These are phyloP conservation scores for Austrofundulus limnaeus DNA, from an alignment of 2,113 vertebrate genomes.

Conservation along the genomic window DNA sequence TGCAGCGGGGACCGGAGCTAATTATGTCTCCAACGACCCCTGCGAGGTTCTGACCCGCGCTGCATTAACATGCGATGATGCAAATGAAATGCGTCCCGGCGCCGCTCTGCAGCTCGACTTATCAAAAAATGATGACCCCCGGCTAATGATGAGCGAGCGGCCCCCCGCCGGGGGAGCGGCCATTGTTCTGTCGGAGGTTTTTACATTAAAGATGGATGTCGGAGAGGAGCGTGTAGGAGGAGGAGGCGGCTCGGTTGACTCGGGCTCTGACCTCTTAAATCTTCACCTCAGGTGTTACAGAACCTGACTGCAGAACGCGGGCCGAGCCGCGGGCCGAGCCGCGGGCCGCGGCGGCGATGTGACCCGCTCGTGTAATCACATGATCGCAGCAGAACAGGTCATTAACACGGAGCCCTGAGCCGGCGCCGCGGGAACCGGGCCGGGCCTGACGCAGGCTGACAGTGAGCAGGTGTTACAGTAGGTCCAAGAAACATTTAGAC, in stretches of 20 bases:
- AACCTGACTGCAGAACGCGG: neutral
- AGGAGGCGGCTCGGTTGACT: conserved; percentile 38
- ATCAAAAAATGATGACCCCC: conserved; percentile 75
- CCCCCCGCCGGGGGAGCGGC: conserved; percentile 34
- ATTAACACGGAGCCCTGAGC: conserved; percentile 22
- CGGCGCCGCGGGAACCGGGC: neutral
- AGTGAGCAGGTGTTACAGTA: conserved; percentile 48
- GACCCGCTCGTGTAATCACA: conserved; percentile 27
- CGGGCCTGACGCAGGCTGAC: neutral
- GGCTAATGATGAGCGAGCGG: conserved; percentile 68
- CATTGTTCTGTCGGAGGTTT: conserved; percentile 68
- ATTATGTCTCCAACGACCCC: conserved; percentile 58
- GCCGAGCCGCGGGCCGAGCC: conserved; percentile 15
- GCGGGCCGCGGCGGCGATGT: conserved; percentile 10
- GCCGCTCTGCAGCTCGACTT: conserved; percentile 30
- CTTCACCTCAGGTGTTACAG: conserved; percentile 35
- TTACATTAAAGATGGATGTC: conserved; percentile 76
- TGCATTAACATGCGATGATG: conserved; percentile 67
- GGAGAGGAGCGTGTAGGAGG: conserved; percentile 43
- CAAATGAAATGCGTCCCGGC: conserved; percentile 65
- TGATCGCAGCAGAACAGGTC: conserved; percentile 27
- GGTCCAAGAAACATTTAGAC: neutral
- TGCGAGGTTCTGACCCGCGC: conserved; percentile 55
- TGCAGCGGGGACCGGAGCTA: conserved; percentile 61
- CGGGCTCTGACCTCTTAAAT: conserved; percentile 45